Evolutionary conservation across 2,797 vertebrate genomes (phyloP).

Genomic region (Neosilurus hyrtlii): DNA sequence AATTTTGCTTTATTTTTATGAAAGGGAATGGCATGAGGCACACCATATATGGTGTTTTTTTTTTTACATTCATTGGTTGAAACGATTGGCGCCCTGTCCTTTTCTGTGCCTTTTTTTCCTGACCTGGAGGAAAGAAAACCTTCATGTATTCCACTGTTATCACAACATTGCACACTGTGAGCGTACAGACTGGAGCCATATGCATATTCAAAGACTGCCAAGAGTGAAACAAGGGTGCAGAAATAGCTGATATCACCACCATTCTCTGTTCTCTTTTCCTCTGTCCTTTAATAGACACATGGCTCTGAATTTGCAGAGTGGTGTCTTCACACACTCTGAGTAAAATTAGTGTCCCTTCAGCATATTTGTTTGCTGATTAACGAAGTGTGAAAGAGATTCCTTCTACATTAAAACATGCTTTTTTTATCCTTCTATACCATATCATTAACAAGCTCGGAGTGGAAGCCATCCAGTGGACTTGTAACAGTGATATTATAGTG

Average conservation of each 20-base stretch:
- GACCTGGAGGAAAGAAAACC: constrained; percentile 9
- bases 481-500: not conserved
- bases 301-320: constrained; percentile 24
- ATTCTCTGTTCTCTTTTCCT: not conserved
- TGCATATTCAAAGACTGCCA: not conserved
- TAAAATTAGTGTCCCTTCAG: constrained; percentile 36
- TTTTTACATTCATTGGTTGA: not conserved
- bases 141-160: constrained; percentile 2
- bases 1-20: too few relatives aligned
- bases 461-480: not conserved
- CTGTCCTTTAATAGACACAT: constrained; percentile 10
- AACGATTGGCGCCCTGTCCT: too few relatives aligned
- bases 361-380: constrained; percentile 45
- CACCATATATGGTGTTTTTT: not conserved
- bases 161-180: not conserved
- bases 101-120: not conserved
- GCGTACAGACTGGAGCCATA: not conserved
- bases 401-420: constrained; percentile 19
- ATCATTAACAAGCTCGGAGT: constrained; percentile 13
- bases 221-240: not conserved
- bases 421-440: constrained; percentile 30
- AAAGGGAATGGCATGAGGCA: too few relatives aligned
- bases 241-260: not conserved
- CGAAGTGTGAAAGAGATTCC: constrained; percentile 40
- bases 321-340: constrained; percentile 36